Conservation (phyloP, 2,888 invertebrate genomes). For the Panopea generosa region DNA sequence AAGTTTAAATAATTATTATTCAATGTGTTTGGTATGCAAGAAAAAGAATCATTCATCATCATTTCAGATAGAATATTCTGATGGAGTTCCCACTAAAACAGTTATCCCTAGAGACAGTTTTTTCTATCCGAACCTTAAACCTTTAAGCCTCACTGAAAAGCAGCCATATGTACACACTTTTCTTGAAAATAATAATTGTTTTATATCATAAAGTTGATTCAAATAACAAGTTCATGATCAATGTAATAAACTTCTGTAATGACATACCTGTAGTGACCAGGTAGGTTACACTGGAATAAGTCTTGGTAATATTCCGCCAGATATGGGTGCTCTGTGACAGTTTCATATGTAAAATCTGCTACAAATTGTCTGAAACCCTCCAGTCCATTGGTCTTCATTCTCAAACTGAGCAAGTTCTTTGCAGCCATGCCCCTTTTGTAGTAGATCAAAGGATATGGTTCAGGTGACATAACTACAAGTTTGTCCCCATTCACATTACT, state of each 20-base stretch:
- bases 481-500: slow-evolving; percentile 43
- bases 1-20: no score
- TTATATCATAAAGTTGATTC: no score
- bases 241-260: background rate
- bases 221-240: no score
- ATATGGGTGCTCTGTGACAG: slow-evolving; percentile 59
- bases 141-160: no score
- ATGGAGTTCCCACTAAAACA: no score
- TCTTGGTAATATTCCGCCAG: slow-evolving; percentile 76
- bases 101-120: no score
- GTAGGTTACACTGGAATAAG: slow-evolving; percentile 76
- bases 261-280: slow-evolving; percentile 65
- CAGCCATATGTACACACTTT: no score
- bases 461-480: slow-evolving; percentile 67
- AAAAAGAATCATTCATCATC: no score
- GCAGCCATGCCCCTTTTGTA: slow-evolving; percentile 41
- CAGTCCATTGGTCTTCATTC: slow-evolving; percentile 57
- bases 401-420: slow-evolving; percentile 60
- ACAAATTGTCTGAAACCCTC: slow-evolving; percentile 61
- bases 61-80: no score
- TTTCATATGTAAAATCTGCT: slow-evolving; percentile 6
- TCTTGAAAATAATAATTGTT: no score
- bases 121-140: no score
- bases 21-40: no score
- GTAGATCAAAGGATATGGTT: slow-evolving; percentile 68